phyloP scores from a whole-genome alignment of 2,113 vertebrate genomes.

The Panthera leo region DNA sequence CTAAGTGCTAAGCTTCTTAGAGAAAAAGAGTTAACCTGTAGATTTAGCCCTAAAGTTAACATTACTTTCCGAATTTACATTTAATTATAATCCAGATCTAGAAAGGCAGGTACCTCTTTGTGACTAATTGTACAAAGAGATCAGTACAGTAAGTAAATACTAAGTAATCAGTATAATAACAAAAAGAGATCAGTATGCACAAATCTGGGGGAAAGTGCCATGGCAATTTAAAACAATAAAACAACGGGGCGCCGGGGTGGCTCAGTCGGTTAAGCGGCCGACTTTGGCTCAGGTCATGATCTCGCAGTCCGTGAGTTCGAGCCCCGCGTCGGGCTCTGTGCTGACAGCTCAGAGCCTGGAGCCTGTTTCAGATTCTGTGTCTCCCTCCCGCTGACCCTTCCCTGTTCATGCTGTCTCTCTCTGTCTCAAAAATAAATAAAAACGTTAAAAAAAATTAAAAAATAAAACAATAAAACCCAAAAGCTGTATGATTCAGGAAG shows the following conservation, averaged over 20 bases:
- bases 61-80: not conserved
- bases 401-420: too few relatives aligned
- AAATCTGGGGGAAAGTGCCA: not conserved
- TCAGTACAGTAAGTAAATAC: not conserved
- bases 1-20: not conserved
- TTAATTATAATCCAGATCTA: constrained; percentile 10
- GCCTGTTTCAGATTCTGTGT: too few relatives aligned
- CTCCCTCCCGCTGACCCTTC: too few relatives aligned
- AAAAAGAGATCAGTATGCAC: not conserved
- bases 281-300: too few relatives aligned
- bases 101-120: not conserved
- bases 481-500: not conserved
- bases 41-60: not conserved
- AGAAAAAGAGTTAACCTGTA: not conserved
- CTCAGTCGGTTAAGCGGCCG: too few relatives aligned
- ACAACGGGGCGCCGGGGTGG: not conserved
- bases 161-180: too few relatives aligned
- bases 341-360: too few relatives aligned
- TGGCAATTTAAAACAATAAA: not conserved
- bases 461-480: not conserved
- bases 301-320: too few relatives aligned
- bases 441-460: too few relatives aligned
- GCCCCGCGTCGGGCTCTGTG: too few relatives aligned
- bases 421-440: too few relatives aligned
- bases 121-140: not conserved